These are phyloP conservation scores for Halocynthia aurantium DNA, from an alignment of 23 tunicate species.

Conservation along the genomic window DNA sequence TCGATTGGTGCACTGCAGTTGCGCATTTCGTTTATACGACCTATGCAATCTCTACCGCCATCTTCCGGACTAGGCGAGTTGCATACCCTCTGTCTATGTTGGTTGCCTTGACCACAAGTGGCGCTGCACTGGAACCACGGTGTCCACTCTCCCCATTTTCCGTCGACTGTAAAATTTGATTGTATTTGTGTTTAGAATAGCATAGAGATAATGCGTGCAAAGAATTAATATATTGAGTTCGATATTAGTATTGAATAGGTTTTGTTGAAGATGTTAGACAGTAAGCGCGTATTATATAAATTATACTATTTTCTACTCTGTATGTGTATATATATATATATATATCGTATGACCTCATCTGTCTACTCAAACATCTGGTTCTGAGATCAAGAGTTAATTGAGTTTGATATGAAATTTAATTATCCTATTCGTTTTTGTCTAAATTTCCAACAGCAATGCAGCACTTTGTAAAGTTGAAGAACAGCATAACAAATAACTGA, in stretches of 20 bases:
- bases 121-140: slow-evolving; percentile 28
- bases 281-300: no score
- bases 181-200: neutral
- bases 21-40: slow-evolving; percentile 11
- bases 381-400: no score
- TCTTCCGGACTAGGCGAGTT: slow-evolving; percentile 33
- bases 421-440: no score
- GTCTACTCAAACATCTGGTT: no score
- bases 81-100: slow-evolving; percentile 26
- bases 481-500: no score
- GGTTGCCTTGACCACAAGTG: slow-evolving; percentile 25
- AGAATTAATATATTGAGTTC: neutral
- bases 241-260: neutral
- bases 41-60: slow-evolving; percentile 23
- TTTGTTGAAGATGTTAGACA: no score
- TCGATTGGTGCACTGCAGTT: slow-evolving; percentile 18
- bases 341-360: no score
- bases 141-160: slow-evolving; percentile 23
- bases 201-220: neutral
- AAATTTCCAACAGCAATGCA: no score
- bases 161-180: slow-evolving; percentile 10
- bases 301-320: no score
- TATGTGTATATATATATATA: no score
- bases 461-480: no score
- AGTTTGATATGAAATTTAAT: no score